A percentile compares a stretch with the other conserved stretches of the same genome.
Conservation (phyloP, 2,797 vertebrate species). For the Epinephelus coioides region DNA sequence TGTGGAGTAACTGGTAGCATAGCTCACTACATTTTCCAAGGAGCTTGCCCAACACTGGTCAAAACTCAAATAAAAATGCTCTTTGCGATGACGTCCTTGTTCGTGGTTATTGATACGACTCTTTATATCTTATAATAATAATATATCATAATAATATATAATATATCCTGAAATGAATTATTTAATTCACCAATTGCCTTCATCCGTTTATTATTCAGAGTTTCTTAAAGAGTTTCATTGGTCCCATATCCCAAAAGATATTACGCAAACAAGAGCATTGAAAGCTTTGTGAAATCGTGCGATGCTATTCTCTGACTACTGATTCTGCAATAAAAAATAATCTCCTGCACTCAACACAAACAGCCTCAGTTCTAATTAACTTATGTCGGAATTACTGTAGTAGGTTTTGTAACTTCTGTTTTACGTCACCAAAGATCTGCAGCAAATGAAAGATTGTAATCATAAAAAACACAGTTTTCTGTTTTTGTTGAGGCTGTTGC, state of each 20-base stretch:
- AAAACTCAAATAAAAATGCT: too few relatives aligned
- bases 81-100: too few relatives aligned
- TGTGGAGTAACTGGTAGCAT: too few relatives aligned
- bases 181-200: background rate
- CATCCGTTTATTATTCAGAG: background rate
- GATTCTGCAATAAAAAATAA: background rate
- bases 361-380: slow-evolving; percentile 14
- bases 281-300: background rate
- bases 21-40: too few relatives aligned
- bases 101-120: too few relatives aligned
- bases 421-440: slow-evolving; percentile 25
- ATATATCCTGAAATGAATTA: too few relatives aligned
- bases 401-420: slow-evolving; percentile 46
- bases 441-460: slow-evolving; percentile 54
- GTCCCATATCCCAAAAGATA: background rate
- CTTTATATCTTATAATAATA: too few relatives aligned
- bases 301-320: background rate
- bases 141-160: too few relatives aligned
- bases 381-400: slow-evolving; percentile 10
- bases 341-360: slow-evolving; percentile 3
- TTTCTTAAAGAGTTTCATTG: background rate
- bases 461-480: slow-evolving; percentile 42
- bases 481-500: slow-evolving; percentile 38
- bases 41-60: too few relatives aligned
- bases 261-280: background rate